These are phyloP conservation scores for Macrophya alboannulata DNA, from an alignment of 2,888 invertebrate genomes.

Conservation along the genomic window DNA sequence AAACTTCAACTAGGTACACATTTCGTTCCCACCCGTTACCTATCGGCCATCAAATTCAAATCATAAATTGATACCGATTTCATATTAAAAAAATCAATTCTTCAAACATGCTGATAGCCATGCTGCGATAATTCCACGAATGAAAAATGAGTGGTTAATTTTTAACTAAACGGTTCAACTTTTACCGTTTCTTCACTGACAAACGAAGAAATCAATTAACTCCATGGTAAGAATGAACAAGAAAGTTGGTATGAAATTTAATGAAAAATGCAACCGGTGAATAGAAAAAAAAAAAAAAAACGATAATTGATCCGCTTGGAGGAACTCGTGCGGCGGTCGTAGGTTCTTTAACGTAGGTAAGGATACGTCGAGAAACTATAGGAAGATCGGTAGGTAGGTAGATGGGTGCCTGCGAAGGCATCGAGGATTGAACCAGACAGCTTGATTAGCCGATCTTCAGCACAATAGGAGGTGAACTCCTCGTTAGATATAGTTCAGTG, in stretches of 20 bases:
- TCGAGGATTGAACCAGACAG: slow-evolving; percentile 34
- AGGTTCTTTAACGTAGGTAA: slow-evolving; percentile 35
- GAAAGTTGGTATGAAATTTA: slow-evolving; percentile 24
- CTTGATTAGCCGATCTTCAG: slow-evolving; percentile 45
- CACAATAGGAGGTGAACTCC: slow-evolving; percentile 51
- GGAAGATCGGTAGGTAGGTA: neutral
- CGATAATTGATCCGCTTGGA: slow-evolving; percentile 43
- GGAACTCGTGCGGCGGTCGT: slow-evolving; percentile 25
- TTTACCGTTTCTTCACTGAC: neutral
- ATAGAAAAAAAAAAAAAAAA: slow-evolving; percentile 21
- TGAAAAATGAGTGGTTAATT: neutral
- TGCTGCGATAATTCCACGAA: neutral
- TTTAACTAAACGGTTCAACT: too few relatives aligned
- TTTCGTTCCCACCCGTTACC: neutral
- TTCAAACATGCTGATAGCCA: neutral
- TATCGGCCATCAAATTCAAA: too few relatives aligned
- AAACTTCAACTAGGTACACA: neutral
- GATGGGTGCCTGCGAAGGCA: neutral
- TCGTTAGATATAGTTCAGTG: slow-evolving; percentile 43
- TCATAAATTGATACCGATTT: neutral
- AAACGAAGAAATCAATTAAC: neutral
- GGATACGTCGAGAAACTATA: slow-evolving; percentile 36
- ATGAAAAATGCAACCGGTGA: slow-evolving; percentile 28
- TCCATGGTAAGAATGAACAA: neutral
- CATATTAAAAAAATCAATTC: neutral